phyloP scores from a whole-genome alignment of 2,113 vertebrate genomes.

The Psephotus haematonotus region DNA sequence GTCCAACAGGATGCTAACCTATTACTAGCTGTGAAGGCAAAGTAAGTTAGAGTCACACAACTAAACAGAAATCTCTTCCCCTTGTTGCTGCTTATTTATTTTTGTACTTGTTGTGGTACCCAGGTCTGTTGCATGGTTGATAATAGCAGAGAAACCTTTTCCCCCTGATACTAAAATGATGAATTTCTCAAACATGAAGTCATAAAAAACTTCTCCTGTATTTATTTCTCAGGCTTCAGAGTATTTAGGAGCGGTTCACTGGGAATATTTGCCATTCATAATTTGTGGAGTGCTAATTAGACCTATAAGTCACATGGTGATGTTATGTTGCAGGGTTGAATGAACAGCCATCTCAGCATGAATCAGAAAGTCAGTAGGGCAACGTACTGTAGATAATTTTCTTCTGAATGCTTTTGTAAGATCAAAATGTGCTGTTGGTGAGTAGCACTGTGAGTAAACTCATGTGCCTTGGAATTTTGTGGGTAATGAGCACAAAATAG shows the following conservation, averaged over 20 bases:
- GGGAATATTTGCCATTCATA: slow-evolving; percentile 22
- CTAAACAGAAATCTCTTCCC: background rate
- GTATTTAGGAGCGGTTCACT: background rate
- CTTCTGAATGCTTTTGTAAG: background rate
- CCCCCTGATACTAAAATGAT: background rate
- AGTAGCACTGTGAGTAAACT: background rate
- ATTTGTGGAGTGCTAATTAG: slow-evolving; percentile 21
- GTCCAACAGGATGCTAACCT: background rate
- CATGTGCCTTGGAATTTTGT: background rate
- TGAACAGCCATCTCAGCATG: slow-evolving; percentile 34
- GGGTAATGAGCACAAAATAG: background rate
- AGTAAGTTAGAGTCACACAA: background rate
- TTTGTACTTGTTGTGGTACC: background rate
- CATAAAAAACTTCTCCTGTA: background rate
- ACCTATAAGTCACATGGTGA: background rate
- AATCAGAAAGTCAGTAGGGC: slow-evolving; percentile 1
- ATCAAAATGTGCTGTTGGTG: background rate
- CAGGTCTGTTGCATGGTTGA: background rate
- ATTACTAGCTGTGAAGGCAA: background rate
- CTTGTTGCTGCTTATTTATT: background rate
- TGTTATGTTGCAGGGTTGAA: slow-evolving; percentile 14
- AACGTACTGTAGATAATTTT: background rate
- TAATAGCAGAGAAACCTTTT: background rate
- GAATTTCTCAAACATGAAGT: background rate
- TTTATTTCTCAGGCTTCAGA: background rate